Conservation (phyloP, 2,888 invertebrate genomes). For the Acholoe squamosa region DNA sequence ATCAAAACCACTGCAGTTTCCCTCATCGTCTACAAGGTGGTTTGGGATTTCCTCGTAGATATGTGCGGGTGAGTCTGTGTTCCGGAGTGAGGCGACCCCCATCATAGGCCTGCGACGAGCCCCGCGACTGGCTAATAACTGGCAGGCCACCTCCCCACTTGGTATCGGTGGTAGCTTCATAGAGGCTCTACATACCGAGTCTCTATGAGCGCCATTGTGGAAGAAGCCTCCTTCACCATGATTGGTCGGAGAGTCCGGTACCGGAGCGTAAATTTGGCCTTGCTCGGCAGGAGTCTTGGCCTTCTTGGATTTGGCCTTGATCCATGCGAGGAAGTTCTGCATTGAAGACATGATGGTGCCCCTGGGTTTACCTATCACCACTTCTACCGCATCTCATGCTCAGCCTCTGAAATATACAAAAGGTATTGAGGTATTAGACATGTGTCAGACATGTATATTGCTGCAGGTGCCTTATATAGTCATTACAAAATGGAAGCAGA, state of each 20-base stretch:
- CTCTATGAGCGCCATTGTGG: not conserved
- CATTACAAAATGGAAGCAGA: too few relatives aligned
- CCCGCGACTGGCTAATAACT: not conserved
- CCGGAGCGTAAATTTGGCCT: not conserved
- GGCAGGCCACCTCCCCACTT: not conserved
- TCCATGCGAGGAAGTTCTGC: conserved; percentile 57
- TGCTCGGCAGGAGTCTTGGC: not conserved
- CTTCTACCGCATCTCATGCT: not conserved
- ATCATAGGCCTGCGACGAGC: not conserved
- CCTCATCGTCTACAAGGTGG: not conserved
- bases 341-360: conserved; percentile 48
- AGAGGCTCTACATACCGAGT: conserved; percentile 42
- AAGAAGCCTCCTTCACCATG: not conserved
- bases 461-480: too few relatives aligned
- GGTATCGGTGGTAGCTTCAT: conserved; percentile 63
- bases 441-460: too few relatives aligned
- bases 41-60: conserved; percentile 61
- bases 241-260: not conserved
- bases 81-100: not conserved
- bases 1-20: not conserved
- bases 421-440: not conserved
- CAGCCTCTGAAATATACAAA: not conserved
- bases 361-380: not conserved
- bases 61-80: conserved; percentile 53
- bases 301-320: conserved; percentile 55